These are phyloP conservation scores for Mythimna impura DNA, from an alignment of 2,888 invertebrate genomes.

Conservation along the genomic window DNA sequence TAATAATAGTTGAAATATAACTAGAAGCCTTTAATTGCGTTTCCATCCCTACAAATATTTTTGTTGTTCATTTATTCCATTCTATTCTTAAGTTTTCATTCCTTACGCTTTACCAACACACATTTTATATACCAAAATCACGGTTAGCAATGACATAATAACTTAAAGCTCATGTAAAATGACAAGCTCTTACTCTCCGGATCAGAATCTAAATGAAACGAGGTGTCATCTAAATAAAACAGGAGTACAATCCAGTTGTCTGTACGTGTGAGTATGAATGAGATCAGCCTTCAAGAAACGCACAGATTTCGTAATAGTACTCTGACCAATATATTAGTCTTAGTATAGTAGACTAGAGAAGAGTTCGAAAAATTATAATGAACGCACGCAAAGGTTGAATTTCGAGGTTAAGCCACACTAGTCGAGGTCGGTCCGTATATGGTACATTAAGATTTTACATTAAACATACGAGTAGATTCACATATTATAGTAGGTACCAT, in stretches of 20 bases:
- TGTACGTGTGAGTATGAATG: slow-evolving; percentile 29
- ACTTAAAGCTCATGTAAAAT: slow-evolving; percentile 28
- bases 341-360: too few species aligned
- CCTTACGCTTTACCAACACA: neutral
- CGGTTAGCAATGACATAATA: slow-evolving; percentile 26
- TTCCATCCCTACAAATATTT: too few species aligned
- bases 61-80: neutral
- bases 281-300: neutral
- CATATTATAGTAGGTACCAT: too few species aligned
- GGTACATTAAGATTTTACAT: too few species aligned
- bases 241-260: slow-evolving; percentile 29
- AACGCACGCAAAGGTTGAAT: too few species aligned
- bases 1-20: too few species aligned
- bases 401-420: too few species aligned
- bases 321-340: too few species aligned
- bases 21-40: too few species aligned
- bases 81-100: neutral
- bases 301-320: neutral
- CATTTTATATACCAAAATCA: slow-evolving; percentile 3
- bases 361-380: too few species aligned
- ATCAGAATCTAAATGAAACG: slow-evolving; percentile 55
- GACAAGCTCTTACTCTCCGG: slow-evolving; percentile 30
- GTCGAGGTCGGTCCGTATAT: too few species aligned
- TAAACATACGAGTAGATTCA: too few species aligned
- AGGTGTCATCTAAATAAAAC: slow-evolving; percentile 56